Conservation (phyloP, 2,797 vertebrate genomes). For the Hyperoplus immaculatus region DNA sequence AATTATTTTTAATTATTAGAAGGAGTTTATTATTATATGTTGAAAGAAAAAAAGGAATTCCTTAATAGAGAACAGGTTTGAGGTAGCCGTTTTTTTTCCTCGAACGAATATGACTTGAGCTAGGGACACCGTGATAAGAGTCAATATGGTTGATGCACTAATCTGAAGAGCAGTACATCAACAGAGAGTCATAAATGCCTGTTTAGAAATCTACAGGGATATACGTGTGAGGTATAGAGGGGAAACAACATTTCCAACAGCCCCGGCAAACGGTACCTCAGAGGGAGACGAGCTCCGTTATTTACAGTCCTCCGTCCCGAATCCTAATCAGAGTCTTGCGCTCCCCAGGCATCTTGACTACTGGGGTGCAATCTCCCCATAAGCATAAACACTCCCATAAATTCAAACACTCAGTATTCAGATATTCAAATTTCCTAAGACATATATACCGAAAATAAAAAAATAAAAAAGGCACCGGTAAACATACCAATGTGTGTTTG, state of each 20-base stretch:
- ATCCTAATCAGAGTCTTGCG: constrained; percentile 82
- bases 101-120: constrained; percentile 12
- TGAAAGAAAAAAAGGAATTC: constrained; percentile 17
- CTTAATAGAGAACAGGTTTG: constrained; percentile 13
- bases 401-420: constrained; percentile 76
- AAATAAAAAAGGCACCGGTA: constrained; percentile 34
- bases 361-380: constrained; percentile 81
- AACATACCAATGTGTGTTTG: constrained; percentile 50
- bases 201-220: constrained; percentile 73
- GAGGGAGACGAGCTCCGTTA: constrained; percentile 73
- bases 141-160: constrained; percentile 60
- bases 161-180: constrained; percentile 71
- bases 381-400: constrained; percentile 83
- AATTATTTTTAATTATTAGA: constrained; percentile 10
- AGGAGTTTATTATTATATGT: neutral
- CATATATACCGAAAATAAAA: constrained; percentile 12
- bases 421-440: constrained; percentile 76
- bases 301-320: constrained; percentile 82
- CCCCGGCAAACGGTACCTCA: constrained; percentile 58
- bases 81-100: neutral
- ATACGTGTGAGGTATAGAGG: constrained; percentile 55
- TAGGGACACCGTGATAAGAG: constrained; percentile 30
- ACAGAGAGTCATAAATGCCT: constrained; percentile 68
- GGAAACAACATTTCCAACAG: constrained; percentile 63
- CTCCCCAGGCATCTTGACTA: constrained; percentile 72